phyloP scores from a whole-genome alignment of 2,797 vertebrate species.

The Hypotaenidia philippensis region DNA sequence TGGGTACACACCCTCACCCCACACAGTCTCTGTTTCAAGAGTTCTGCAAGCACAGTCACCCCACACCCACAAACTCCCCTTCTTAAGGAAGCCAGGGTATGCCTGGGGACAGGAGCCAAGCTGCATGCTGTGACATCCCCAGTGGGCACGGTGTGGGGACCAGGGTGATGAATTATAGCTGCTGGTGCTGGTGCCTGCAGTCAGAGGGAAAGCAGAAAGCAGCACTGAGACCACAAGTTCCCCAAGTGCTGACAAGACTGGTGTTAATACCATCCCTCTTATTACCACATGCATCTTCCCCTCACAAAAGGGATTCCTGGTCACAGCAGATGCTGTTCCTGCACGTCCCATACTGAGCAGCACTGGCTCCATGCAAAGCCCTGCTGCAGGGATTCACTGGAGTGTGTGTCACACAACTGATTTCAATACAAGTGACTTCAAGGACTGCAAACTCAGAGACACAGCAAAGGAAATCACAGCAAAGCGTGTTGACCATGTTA shows the following conservation, averaged over 20 bases:
- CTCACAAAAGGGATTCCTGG: background rate
- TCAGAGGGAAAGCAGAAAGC: background rate
- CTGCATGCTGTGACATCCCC: accelerated
- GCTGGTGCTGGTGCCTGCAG: background rate
- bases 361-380: background rate
- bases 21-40: accelerated
- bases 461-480: background rate
- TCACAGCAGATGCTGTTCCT: background rate
- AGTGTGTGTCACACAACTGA: background rate
- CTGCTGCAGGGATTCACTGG: background rate
- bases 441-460: background rate
- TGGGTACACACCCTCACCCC: background rate
- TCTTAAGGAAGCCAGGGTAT: background rate
- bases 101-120: background rate
- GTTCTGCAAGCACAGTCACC: background rate
- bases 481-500: background rate
- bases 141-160: accelerated
- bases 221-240: background rate
- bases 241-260: background rate
- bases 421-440: background rate
- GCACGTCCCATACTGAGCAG: background rate
- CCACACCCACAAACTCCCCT: accelerated
- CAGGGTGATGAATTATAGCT: background rate
- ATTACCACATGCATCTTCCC: background rate
- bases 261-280: background rate